Evolutionary conservation across 2,113 vertebrate species (phyloP).

Genomic region (Rostratula benghalensis): DNA sequence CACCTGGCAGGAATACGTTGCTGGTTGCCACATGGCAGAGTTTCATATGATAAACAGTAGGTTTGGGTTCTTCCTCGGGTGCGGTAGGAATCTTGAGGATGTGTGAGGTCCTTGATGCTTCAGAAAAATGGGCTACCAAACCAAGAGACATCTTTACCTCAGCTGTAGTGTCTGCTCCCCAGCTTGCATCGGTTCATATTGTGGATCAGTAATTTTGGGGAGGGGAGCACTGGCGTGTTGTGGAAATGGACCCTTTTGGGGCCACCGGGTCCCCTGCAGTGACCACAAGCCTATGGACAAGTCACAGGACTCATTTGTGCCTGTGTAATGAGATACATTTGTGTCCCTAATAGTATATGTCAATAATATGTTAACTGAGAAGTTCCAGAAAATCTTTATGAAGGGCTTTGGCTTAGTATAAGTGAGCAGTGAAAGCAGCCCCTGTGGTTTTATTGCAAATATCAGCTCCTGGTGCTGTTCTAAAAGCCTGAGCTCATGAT

Average conservation of each 20-base stretch:
- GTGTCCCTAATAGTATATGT: not conserved
- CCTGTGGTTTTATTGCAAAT: not conserved
- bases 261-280: not conserved
- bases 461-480: not conserved
- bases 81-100: not conserved
- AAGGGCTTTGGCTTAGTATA: not conserved
- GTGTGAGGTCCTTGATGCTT: not conserved
- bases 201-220: not conserved
- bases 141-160: not conserved
- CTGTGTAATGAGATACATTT: not conserved
- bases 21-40: not conserved
- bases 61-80: accelerated
- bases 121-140: not conserved
- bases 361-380: not conserved
- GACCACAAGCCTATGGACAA: not conserved
- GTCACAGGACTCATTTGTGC: not conserved
- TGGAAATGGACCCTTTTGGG: not conserved
- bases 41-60: accelerated
- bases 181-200: not conserved
- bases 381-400: not conserved
- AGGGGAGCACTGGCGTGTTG: not conserved
- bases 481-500: not conserved
- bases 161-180: not conserved
- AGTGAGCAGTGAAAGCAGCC: not conserved
- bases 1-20: not conserved